Conservation (phyloP, 1,140 invertebrate genomes). For the Diprion similis region DNA sequence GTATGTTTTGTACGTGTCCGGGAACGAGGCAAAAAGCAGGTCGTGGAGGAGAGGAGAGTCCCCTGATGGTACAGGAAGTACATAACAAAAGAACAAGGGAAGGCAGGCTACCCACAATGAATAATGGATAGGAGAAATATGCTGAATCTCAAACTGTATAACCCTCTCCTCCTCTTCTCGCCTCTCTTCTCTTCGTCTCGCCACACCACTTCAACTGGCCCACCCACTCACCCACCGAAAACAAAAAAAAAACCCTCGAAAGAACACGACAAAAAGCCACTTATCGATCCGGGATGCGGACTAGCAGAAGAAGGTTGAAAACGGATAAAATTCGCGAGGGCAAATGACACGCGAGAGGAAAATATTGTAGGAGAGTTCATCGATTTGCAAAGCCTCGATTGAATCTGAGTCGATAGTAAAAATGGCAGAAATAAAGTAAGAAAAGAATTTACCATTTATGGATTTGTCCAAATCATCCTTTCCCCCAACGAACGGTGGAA, state of each 20-base stretch:
- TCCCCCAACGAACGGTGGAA: no score
- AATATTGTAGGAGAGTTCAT: no score
- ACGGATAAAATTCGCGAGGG: no score
- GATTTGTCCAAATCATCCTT: no score
- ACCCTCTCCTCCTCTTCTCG: constrained; percentile 21
- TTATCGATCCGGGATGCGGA: background rate
- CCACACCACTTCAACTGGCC: constrained; percentile 15
- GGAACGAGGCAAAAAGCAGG: constrained; percentile 9
- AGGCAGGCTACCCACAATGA: constrained; percentile 34
- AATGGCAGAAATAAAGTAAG: no score
- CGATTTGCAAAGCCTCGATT: no score
- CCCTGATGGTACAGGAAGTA: constrained; percentile 30
- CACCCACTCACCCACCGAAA: background rate
- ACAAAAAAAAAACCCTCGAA: constrained; percentile 18
- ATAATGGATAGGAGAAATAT: constrained; percentile 45
- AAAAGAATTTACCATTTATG: no score
- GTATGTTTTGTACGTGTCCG: constrained; percentile 26
- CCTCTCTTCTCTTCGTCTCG: background rate
- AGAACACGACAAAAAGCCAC: constrained; percentile 35
- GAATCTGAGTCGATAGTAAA: no score
- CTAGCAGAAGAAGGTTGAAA: no score
- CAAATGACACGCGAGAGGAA: no score
- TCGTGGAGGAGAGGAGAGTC: constrained; percentile 25
- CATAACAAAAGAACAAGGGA: constrained; percentile 37
- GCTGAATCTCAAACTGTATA: constrained; percentile 39